These are phyloP conservation scores for Turritopsis dohrnii DNA, from an alignment of 30 jellyfish, hydroid and myxozoan genomes.

Conservation along the genomic window DNA sequence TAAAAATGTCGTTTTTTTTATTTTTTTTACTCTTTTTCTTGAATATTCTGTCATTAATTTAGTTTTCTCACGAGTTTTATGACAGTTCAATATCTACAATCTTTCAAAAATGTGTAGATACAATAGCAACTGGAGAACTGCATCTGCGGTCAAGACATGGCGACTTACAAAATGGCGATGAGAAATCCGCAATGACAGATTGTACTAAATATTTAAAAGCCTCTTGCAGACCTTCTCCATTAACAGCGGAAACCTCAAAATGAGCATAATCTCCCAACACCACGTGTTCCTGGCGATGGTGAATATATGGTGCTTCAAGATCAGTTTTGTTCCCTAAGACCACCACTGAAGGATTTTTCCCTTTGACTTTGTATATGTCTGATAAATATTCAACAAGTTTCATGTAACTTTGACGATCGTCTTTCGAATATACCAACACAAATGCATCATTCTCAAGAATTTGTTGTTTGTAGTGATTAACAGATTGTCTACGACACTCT, in stretches of 20 bases:
- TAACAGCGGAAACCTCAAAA: constrained; percentile 10
- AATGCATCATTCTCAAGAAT: constrained; percentile 6
- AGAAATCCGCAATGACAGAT: background rate
- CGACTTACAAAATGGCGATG: background rate
- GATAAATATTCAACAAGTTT: constrained; percentile 7
- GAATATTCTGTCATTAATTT: no score
- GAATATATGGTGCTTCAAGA: background rate
- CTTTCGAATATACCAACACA: constrained; percentile 18
- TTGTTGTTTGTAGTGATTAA: background rate
- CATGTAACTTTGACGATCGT: constrained; percentile 18
- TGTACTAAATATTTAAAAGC: constrained; percentile 18
- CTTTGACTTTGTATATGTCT: constrained; percentile 4
- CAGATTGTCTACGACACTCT: background rate
- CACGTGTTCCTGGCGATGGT: background rate
- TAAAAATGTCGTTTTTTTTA: no score
- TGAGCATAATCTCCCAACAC: constrained; percentile 15
- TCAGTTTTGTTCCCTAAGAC: constrained; percentile 12
- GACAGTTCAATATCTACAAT: no score
- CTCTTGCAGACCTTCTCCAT: constrained; percentile 17
- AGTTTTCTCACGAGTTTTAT: no score
- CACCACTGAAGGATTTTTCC: background rate
- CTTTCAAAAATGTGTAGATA: no score
- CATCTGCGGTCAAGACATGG: background rate
- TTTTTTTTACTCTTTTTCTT: no score
- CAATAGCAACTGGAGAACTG: no score